These are phyloP conservation scores for Balaeniceps rex DNA, from an alignment of 2,113 vertebrate genomes.

Conservation along the genomic window DNA sequence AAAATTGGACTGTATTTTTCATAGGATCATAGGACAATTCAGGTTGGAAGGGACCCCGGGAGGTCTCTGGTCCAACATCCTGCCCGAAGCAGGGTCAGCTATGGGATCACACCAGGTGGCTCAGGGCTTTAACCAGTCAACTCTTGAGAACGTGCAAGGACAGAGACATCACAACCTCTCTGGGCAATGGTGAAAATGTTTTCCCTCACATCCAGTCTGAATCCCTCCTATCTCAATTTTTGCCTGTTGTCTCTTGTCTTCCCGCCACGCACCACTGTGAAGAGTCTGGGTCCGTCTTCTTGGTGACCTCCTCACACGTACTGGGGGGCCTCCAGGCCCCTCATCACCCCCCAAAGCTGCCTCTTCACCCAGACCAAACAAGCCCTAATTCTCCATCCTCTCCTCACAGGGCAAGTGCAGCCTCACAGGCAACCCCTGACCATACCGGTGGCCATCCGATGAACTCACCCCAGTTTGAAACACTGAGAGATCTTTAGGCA, in stretches of 20 bases:
- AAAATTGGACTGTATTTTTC: not conserved
- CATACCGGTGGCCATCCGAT: accelerated
- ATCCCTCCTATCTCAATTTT: not conserved
- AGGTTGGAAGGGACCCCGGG: not conserved
- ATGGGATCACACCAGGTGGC: not conserved
- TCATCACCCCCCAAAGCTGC: not conserved
- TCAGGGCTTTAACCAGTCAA: not conserved
- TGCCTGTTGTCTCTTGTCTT: not conserved
- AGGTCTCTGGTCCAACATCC: not conserved
- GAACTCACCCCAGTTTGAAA: not conserved
- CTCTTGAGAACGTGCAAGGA: not conserved
- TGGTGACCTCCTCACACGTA: not conserved
- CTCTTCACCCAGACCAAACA: not conserved
- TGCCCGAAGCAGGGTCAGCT: not conserved
- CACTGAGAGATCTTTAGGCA: not conserved
- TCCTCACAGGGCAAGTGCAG: not conserved
- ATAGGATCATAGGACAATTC: not conserved
- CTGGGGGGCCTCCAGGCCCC: not conserved
- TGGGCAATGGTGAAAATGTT: not conserved
- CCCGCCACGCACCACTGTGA: not conserved
- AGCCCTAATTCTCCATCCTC: not conserved
- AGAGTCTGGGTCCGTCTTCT: not conserved
- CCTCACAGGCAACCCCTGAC: not conserved
- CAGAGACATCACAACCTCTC: not conserved
- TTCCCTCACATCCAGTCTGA: not conserved